Evolutionary conservation across 2,797 vertebrate species (phyloP), one percentile per base, ranked within the genome.

Genomic region (Steatocranus sp.): DNA sequence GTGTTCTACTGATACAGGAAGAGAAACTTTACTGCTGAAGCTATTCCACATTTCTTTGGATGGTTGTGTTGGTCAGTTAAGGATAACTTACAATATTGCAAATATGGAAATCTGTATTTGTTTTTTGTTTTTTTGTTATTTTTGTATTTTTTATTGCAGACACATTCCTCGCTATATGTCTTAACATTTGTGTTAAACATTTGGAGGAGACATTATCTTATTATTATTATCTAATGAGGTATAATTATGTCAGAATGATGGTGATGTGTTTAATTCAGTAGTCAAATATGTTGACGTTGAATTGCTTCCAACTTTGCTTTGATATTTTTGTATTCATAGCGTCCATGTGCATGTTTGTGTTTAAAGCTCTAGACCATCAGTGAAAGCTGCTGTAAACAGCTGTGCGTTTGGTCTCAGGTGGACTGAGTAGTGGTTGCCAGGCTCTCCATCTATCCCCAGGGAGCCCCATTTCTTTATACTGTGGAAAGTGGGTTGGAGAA

Each of bases 381-480:
- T 78, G 20, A 32, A 82, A 68, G 82, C 84, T 77, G 80, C 74
- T 74, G 79, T 48, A 49, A 78, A 89, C 90, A 91, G 84, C 75
- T 90, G 87, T 88, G 82, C 46, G 36, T 85, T 63, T 34, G 75
- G 89, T 91, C 85, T 88, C 87, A 84, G 84, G 82, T 89, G 89
- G 86, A 84, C 14, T 1, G 7, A 77, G 25, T 23, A 46, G 38
- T 70, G 56, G 68, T 78, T 91, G 81, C 79, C 75, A 76, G 86
- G 79, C 84, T 87, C 54, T 76, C 32, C 78, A 51, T 84, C 61
- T 81, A 18, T 83, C 81, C 83, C 84, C 54, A 11, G 87, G 84
- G 83, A 87, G 23, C 10, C 49, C 20, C 73, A 12, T 68, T 76
- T 82, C 48, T 68, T 50, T 27, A 6, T 43, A 11, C 51, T 32